Conservation (phyloP, 2,888 invertebrate genomes). For the Caenorhabditis sp. region DNA sequence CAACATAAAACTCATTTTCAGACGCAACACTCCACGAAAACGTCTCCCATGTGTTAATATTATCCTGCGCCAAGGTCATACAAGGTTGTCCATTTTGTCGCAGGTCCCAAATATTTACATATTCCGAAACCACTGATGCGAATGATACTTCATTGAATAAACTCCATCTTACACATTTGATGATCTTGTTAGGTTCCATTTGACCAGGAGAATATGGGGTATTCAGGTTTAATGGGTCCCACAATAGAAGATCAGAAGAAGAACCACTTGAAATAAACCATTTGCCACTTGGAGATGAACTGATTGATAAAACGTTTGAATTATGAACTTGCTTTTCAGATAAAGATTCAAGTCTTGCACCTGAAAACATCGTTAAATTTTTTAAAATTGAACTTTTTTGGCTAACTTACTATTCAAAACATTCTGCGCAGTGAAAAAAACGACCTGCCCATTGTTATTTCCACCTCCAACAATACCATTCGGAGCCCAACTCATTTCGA, state of each 20-base stretch:
- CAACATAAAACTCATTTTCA: no score
- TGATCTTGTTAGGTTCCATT: conserved; percentile 36
- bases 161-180: conserved; percentile 41
- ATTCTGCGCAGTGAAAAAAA: conserved; percentile 35
- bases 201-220: conserved; percentile 42
- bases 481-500: conserved; percentile 41
- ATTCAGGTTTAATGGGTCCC: conserved; percentile 43
- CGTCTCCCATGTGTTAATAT: no score
- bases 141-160: conserved; percentile 26
- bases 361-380: background rate
- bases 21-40: no score
- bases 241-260: conserved; percentile 39
- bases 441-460: conserved; percentile 42
- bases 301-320: background rate
- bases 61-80: conserved; percentile 40
- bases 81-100: conserved; percentile 37
- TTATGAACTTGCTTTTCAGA: background rate
- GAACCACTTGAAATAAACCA: conserved; percentile 43
- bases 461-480: conserved; percentile 38
- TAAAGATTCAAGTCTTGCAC: background rate
- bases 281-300: conserved; percentile 6
- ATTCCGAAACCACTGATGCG: conserved; percentile 38
- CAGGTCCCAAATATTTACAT: conserved; percentile 37
- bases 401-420: conserved; percentile 27
- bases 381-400: background rate